Conservation (phyloP, 1,140 invertebrate species). For the Calephelis virginiensis region DNA sequence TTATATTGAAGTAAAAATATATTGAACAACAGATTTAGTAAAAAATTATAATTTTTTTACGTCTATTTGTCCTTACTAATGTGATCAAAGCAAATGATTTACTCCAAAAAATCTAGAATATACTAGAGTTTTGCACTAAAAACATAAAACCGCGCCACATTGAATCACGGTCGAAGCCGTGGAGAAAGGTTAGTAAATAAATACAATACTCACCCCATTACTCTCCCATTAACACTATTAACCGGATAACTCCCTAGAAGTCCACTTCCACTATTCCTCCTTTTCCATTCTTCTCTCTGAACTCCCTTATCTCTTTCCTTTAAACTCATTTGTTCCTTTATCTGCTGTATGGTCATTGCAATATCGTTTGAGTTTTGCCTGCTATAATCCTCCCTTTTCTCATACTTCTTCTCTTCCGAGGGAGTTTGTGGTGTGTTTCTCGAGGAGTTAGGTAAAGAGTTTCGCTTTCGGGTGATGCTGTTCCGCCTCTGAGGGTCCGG, state of each 20-base stretch:
- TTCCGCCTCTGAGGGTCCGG: conserved; percentile 27
- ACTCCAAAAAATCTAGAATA: too few species aligned
- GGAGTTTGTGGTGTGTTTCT: conserved; percentile 38
- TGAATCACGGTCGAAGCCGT: too few species aligned
- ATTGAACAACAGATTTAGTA: too few species aligned
- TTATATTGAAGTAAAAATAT: too few species aligned
- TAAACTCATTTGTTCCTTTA: conserved; percentile 53
- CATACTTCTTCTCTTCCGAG: conserved; percentile 32
- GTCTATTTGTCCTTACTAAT: too few species aligned
- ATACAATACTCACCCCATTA: conserved; percentile 36
- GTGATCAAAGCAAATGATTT: too few species aligned
- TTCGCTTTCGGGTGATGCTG: conserved; percentile 30
- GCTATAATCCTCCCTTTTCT: conserved; percentile 20
- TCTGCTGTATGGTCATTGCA: conserved; percentile 54
- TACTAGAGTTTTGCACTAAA: too few species aligned
- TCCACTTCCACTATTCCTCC: conserved; percentile 47
- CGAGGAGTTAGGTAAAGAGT: conserved; percentile 32
- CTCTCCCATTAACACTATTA: conserved; percentile 33
- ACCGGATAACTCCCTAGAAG: conserved; percentile 53
- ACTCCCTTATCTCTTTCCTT: conserved; percentile 22
- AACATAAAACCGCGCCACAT: too few species aligned
- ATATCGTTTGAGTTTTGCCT: conserved; percentile 42
- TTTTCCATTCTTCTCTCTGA: conserved; percentile 37
- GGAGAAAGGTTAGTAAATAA: background rate
- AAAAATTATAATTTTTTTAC: too few species aligned